Evolutionary conservation across 2,113 vertebrate genomes (phyloP).

Genomic region (Hassar affinis): DNA sequence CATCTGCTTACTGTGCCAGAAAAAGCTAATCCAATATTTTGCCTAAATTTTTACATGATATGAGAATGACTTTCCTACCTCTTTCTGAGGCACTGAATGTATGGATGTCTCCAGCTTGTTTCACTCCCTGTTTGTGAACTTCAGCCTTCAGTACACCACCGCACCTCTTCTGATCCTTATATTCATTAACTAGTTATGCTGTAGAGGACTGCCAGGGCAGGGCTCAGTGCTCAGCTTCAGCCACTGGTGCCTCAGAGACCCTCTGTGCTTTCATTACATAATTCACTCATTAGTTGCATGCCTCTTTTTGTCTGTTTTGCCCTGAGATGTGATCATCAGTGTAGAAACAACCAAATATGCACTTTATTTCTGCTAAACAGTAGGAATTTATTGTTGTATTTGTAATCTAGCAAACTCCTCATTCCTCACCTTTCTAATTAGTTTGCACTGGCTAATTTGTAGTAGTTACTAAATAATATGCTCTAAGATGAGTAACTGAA

Average conservation of each 20-base stretch:
- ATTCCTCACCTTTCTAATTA: neutral
- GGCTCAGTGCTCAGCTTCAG: neutral
- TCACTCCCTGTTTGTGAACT: conserved; percentile 48
- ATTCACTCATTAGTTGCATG: conserved; percentile 35
- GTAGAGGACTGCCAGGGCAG: conserved; percentile 13
- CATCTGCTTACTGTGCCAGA: neutral
- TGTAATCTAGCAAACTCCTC: no score
- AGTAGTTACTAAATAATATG: neutral
- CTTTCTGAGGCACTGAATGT: neutral
- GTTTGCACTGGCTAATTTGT: neutral
- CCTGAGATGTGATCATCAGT: neutral
- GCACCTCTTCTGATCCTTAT: conserved; percentile 23
- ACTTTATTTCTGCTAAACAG: neutral
- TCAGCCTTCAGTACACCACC: conserved; percentile 40
- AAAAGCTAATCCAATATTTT: neutral
- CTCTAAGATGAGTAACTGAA: neutral
- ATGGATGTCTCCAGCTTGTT: conserved; percentile 16
- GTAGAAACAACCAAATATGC: neutral
- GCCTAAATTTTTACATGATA: neutral
- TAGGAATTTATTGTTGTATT: neutral
- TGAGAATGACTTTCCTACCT: conserved; percentile 46
- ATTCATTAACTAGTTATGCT: conserved; percentile 58
- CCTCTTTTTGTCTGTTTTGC: conserved; percentile 38
- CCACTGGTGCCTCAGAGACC: neutral
- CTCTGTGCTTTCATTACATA: conserved; percentile 39